phyloP scores from a whole-genome alignment of 1,140 invertebrate genomes.

The Zaprionus nigranus region DNA sequence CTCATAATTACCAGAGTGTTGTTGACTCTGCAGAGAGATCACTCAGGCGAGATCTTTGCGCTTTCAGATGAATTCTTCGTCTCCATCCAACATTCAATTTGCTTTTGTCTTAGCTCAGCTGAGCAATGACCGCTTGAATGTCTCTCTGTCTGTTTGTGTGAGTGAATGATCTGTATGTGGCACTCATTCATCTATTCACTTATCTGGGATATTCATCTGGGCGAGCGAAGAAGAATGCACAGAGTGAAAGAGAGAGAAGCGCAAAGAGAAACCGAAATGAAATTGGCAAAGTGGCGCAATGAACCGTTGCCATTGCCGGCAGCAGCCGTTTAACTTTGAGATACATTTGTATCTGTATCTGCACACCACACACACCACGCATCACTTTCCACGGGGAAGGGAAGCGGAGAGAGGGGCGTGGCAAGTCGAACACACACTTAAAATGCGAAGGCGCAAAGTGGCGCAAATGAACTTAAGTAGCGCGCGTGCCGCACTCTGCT shows the following conservation, averaged over 20 bases:
- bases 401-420: not conserved
- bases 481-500: conserved; percentile 47
- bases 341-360: conserved; percentile 46
- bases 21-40: not conserved
- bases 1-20: conserved; percentile 19
- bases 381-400: conserved; percentile 19
- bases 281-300: conserved; percentile 60
- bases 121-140: conserved; percentile 35
- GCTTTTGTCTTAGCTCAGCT: conserved; percentile 15
- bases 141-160: not conserved
- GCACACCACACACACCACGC: conserved; percentile 5
- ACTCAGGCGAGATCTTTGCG: not conserved
- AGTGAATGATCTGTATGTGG: conserved; percentile 9
- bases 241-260: conserved; percentile 15
- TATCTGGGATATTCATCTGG: conserved; percentile 37
- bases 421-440: conserved; percentile 55
- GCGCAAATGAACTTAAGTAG: conserved; percentile 80
- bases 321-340: conserved; percentile 23
- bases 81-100: conserved; percentile 6
- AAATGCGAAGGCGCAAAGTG: conserved; percentile 73
- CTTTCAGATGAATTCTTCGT: conserved; percentile 6
- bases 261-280: conserved; percentile 44
- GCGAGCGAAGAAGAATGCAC: conserved; percentile 13
- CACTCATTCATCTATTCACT: conserved; percentile 20
- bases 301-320: conserved; percentile 55